A percentile compares a stretch with the other conserved stretches of the same genome.
These are phyloP conservation scores for Tachypleus tridentatus DNA, from an alignment of 1,140 invertebrate species.

Conservation along the genomic window DNA sequence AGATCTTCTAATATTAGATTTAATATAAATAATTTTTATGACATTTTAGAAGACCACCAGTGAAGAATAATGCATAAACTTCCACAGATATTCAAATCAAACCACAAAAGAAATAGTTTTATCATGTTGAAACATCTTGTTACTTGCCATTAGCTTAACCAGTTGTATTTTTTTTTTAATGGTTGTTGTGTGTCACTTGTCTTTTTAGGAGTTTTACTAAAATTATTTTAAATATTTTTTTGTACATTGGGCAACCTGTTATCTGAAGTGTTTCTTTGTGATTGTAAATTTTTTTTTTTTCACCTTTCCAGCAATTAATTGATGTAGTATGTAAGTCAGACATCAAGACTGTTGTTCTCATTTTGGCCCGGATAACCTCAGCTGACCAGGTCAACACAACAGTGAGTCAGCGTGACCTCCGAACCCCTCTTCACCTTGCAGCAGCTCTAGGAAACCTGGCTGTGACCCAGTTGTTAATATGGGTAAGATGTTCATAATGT, in stretches of 20 bases:
- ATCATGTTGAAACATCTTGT: neutral
- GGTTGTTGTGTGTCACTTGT: no score
- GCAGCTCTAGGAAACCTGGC: constrained; percentile 78
- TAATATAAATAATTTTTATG: no score
- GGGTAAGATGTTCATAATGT: constrained; percentile 48
- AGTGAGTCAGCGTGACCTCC: constrained; percentile 54
- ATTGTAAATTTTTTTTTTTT: constrained; percentile 12
- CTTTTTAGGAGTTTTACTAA: neutral
- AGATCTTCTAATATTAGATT: no score
- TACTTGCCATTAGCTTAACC: neutral
- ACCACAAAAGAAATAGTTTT: neutral
- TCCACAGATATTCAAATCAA: no score
- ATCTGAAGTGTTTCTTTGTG: constrained; percentile 6
- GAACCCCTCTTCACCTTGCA: constrained; percentile 77
- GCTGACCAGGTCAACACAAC: constrained; percentile 45
- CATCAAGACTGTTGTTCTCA: constrained; percentile 38
- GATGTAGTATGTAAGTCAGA: constrained; percentile 57
- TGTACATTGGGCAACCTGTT: neutral
- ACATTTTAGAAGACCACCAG: no score
- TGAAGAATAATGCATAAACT: no score
- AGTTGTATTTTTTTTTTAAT: neutral
- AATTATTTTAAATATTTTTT: neutral
- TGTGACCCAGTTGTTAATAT: constrained; percentile 80
- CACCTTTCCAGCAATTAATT: constrained; percentile 51
- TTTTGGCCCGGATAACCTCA: constrained; percentile 38